Evolutionary conservation across 2,797 vertebrate species (phyloP).

Genomic region (Crenichthys baileyi): DNA sequence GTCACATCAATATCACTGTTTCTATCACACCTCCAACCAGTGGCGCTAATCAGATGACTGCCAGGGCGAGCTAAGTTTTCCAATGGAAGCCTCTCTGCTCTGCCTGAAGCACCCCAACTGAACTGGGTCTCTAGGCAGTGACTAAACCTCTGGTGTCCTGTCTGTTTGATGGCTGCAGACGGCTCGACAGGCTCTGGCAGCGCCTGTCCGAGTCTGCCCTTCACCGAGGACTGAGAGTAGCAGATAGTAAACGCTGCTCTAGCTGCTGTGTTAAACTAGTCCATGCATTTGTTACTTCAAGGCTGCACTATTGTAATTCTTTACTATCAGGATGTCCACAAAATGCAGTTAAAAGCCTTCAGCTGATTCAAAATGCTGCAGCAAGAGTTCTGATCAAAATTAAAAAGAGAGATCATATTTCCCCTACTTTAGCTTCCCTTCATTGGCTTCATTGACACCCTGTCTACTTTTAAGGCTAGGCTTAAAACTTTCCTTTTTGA

Average conservation of each 20-base stretch:
- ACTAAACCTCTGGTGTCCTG: conserved; percentile 55
- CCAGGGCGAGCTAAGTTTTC: conserved; percentile 39
- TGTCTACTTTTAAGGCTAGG: too few relatives aligned
- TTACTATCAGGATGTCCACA: too few relatives aligned
- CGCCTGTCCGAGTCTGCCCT: conserved; percentile 6
- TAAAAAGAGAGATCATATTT: too few relatives aligned
- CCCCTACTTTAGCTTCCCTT: too few relatives aligned
- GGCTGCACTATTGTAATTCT: too few relatives aligned
- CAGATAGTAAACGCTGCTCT: conserved; percentile 45
- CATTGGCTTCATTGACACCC: too few relatives aligned
- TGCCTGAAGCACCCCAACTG: conserved; percentile 32
- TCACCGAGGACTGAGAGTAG: conserved; percentile 53
- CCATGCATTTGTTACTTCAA: too few relatives aligned
- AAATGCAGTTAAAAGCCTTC: too few relatives aligned
- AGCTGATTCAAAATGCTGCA: too few relatives aligned
- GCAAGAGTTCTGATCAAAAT: too few relatives aligned
- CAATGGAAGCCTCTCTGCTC: conserved; percentile 21
- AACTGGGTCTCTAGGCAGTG: conserved; percentile 41
- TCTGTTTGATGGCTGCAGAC: conserved; percentile 40
- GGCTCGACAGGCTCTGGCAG: conserved; percentile 31
- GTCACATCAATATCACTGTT: conserved; percentile 35
- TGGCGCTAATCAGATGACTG: conserved; percentile 48
- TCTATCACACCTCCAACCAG: conserved; percentile 44
- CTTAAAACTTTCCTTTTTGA: too few relatives aligned
- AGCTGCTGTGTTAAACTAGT: too few relatives aligned